Base-by-base conservation (phyloP, 92 coral and sea anemone species). In the Blastomussa wellsi region DNA sequence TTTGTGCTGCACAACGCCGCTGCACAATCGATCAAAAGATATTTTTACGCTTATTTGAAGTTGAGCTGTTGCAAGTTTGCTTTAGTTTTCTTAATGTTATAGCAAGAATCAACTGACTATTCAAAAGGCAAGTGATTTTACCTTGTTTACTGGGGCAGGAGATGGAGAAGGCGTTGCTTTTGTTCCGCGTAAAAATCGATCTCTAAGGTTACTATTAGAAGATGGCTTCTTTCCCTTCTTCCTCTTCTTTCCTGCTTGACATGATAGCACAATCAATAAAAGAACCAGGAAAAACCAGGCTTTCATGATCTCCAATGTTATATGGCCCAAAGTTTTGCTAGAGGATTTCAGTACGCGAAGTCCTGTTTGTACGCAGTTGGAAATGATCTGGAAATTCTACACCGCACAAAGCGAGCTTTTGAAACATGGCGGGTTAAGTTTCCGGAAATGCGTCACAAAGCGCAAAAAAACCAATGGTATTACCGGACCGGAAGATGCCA, bases 211-310 rank as follows among this genome's bases (percentile, higher is more conserved):
- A 26, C 3, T 3, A 10, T 13, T 13, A 26, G 33, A 62, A 7
- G 65, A 57, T 22, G 64, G n/a, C 29, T 24, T 57, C 65, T 10
- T 10, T 44, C 47, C 65, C 44, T 66, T 66, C 84, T 72, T 82
- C 60, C 3, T 42, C 51, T 68, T 49, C 22, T 69, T 69, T n/a
- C 51, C 53, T 22, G 67, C 74, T 39, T 59, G 74, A 19, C 41
- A 74, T 7, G 80, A 74, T 74, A 83, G 24, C 8, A 48, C 87
- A 39, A 47, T 16, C 74, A 83, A 8, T 42, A 83, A 0, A 47
- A 83, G 44, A 13, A 83, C 62, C 31, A 74, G 47, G 48, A 83
- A 14, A 0, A 59, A 64, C 44, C 60, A 57, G 26, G 41, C 44
- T 29, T 57, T 83, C 87, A 59, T 65, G 64, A 74, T 83, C 20